These are phyloP conservation scores for Ranitomeya imitator DNA, from an alignment of 2,113 vertebrate species.

Conservation along the genomic window DNA sequence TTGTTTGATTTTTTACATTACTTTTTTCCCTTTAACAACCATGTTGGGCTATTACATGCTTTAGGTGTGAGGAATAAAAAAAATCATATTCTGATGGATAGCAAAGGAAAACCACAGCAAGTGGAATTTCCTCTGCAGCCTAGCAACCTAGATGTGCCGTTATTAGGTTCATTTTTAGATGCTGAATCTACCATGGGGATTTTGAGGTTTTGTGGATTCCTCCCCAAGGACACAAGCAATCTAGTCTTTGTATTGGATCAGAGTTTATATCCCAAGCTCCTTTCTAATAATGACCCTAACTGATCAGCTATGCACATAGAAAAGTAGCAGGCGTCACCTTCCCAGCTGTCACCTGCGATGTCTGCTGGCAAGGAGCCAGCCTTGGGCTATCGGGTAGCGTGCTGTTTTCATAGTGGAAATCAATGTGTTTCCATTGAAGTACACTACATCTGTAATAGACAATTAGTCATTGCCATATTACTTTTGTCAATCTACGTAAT, in stretches of 20 bases:
- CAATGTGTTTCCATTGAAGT: conserved; percentile 5
- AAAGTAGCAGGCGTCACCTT: neutral
- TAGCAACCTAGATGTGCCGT: neutral
- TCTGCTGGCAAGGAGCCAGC: neutral
- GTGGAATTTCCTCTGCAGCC: neutral
- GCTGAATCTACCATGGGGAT: neutral
- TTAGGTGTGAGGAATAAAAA: neutral
- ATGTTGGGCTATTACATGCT: neutral
- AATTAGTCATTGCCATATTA: neutral
- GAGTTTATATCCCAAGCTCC: neutral
- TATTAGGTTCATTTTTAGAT: conserved; percentile 6
- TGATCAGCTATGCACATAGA: neutral
- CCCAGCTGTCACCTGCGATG: neutral
- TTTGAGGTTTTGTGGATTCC: neutral
- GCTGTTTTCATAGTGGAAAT: neutral
- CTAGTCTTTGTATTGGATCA: neutral
- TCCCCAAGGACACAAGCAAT: neutral
- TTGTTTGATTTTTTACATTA: too few relatives aligned
- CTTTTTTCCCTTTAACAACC: neutral
- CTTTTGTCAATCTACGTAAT: neutral
- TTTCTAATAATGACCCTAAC: neutral
- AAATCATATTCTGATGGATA: neutral
- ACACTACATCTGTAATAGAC: neutral
- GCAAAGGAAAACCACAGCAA: neutral
- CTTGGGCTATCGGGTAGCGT: neutral